Evolutionary conservation across 1,140 invertebrate species (phyloP).

Genomic region (Hirudo medicinalis): DNA sequence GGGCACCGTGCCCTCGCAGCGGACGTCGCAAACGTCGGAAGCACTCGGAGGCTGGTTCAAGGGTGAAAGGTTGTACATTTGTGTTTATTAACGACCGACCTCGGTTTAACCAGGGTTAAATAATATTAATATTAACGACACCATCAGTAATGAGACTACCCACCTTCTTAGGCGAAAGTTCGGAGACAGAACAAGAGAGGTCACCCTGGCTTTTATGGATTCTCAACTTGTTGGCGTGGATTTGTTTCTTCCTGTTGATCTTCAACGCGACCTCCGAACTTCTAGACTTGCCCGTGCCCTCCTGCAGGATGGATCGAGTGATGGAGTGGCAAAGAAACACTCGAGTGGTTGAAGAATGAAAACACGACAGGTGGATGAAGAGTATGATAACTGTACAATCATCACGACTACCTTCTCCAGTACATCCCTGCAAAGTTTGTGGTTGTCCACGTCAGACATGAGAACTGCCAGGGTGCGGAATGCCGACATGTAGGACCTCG

Average conservation of each 20-base stretch:
- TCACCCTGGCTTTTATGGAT: too few relatives aligned
- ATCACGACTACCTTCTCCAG: slow-evolving; percentile 55
- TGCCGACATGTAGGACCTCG: slow-evolving; percentile 16
- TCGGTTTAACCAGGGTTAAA: too few relatives aligned
- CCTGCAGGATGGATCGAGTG: not conserved
- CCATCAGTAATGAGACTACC: too few relatives aligned
- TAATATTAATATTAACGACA: too few relatives aligned
- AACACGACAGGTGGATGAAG: not conserved
- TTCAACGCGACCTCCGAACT: too few relatives aligned
- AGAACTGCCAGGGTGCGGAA: slow-evolving; percentile 76
- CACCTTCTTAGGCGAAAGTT: too few relatives aligned
- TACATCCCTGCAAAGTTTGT: slow-evolving; percentile 78
- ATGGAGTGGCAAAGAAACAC: too few relatives aligned
- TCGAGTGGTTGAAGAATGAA: not conserved
- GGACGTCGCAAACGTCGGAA: not conserved
- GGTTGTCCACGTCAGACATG: slow-evolving; percentile 93
- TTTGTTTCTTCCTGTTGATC: too few relatives aligned
- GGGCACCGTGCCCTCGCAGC: slow-evolving; percentile 75
- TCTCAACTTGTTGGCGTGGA: too few relatives aligned
- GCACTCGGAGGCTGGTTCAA: not conserved
- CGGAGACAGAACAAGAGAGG: not conserved
- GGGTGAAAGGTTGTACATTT: not conserved
- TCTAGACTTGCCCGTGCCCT: too few relatives aligned
- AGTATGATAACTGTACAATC: too few relatives aligned
- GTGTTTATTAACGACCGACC: too few relatives aligned